Percentiles rank a stretch among this genome's conserved stretches.
Evolutionary conservation across 1,140 invertebrate species (phyloP).

Genomic region (Drosophila ananassae): DNA sequence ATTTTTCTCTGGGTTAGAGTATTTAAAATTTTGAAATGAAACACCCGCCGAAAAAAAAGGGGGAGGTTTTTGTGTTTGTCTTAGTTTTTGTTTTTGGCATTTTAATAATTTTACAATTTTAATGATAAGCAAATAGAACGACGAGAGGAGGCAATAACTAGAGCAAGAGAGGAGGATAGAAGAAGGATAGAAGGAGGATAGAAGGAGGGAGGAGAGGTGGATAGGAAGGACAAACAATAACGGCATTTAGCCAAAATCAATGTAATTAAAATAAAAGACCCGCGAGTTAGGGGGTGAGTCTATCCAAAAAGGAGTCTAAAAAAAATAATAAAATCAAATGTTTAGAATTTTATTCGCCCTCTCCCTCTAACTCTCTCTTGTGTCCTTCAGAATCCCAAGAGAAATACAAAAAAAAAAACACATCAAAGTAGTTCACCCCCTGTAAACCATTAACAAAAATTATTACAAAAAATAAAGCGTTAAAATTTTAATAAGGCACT

Average conservation of each 20-base stretch:
- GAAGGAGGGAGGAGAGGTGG: not conserved
- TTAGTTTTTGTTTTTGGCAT: conserved; percentile 74
- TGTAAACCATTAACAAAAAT: not conserved
- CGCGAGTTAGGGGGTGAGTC: no score
- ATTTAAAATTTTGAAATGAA: not conserved
- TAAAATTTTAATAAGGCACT: conserved; percentile 84
- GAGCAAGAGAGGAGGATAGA: not conserved
- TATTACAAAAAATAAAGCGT: conserved; percentile 63
- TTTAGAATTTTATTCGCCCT: not conserved
- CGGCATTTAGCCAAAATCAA: conserved; percentile 74
- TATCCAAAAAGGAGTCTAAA: not conserved
- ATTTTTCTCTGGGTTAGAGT: not conserved
- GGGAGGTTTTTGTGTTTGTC: conserved; percentile 48
- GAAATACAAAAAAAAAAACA: conserved; percentile 79
- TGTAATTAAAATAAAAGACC: conserved; percentile 77
- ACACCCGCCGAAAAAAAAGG: not conserved
- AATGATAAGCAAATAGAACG: conserved; percentile 77
- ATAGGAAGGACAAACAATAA: conserved; percentile 45
- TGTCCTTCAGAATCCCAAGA: conserved; percentile 47
- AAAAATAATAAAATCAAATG: not conserved
- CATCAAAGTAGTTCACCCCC: conserved; percentile 66
- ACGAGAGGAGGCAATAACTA: conserved; percentile 4
- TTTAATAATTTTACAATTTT: conserved; percentile 82
- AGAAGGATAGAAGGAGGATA: no score
- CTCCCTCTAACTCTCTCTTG: not conserved